phyloP scores from a whole-genome alignment of 2,888 invertebrate species.

The Pycnomerus fuliginosus region DNA sequence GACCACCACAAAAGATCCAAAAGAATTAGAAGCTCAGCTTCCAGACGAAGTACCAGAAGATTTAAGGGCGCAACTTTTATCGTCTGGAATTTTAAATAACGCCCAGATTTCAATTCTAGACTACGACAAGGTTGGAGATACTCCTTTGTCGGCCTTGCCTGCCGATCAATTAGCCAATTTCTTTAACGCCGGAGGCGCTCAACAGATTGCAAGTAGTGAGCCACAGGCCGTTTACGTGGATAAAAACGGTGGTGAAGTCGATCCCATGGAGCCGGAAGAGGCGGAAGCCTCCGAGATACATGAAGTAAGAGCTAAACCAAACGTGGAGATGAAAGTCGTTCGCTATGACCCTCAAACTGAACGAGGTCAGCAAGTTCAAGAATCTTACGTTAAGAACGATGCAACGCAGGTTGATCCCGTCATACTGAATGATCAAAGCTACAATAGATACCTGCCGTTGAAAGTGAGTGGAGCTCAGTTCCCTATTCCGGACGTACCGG shows the following conservation, averaged over 20 bases:
- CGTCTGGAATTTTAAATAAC: conserved; percentile 83
- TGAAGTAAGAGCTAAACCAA: conserved; percentile 53
- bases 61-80: conserved; percentile 75
- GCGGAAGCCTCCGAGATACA: conserved; percentile 57
- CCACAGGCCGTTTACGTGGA: conserved; percentile 67
- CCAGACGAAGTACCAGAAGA: conserved; percentile 91
- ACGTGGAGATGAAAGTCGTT: conserved; percentile 83
- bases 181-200: conserved; percentile 78
- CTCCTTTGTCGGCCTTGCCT: conserved; percentile 77
- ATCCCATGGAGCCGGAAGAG: conserved; percentile 49
- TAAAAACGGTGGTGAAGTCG: conserved; percentile 61
- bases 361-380: conserved; percentile 69
- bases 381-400: conserved; percentile 69
- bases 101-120: conserved; percentile 86
- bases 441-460: conserved; percentile 80
- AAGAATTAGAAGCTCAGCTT: conserved; percentile 59
- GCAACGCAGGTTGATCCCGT: conserved; percentile 76
- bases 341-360: conserved; percentile 75
- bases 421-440: conserved; percentile 70
- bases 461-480: conserved; percentile 85
- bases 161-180: conserved; percentile 86
- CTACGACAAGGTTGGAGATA: conserved; percentile 86
- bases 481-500: conserved; percentile 77
- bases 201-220: conserved; percentile 69
- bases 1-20: conserved; percentile 56